phyloP scores from a whole-genome alignment of 1,140 invertebrate genomes.

The Leptoteleia sp. region DNA sequence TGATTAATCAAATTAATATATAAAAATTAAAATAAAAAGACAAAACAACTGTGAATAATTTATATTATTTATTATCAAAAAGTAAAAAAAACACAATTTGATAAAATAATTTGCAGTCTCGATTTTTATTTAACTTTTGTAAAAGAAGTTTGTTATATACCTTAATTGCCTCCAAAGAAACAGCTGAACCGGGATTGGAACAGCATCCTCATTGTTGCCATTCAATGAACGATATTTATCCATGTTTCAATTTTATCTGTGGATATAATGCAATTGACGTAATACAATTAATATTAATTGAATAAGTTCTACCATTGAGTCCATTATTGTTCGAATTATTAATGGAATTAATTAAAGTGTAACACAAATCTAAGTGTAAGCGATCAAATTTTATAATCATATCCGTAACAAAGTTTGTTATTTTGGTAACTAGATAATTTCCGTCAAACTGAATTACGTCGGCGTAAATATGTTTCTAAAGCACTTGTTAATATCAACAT shows the following conservation, averaged over 20 bases:
- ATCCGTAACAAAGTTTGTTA: no score
- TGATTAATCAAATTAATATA: no score
- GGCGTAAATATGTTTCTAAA: no score
- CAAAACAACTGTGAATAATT: no score
- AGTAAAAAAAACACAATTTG: neutral
- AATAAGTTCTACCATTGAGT: constrained; percentile 47
- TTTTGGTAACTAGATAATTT: no score
- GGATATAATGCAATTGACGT: constrained; percentile 49
- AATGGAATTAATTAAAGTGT: constrained; percentile 52
- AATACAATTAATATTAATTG: constrained; percentile 54
- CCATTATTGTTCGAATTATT: constrained; percentile 11
- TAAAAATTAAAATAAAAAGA: no score
- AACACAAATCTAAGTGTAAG: no score
- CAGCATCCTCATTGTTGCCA: constrained; percentile 86
- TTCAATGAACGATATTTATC: constrained; percentile 79
- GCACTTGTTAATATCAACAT: no score
- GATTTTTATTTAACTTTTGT: no score
- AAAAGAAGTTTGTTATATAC: constrained; percentile 79
- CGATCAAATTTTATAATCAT: no score
- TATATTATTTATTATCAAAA: no score
- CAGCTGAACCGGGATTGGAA: constrained; percentile 98
- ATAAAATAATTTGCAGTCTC: neutral
- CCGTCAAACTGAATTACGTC: no score
- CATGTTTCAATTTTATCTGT: constrained; percentile 69
- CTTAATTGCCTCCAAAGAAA: constrained; percentile 99